Conservation (phyloP, 2,888 invertebrate species). For the Callyntrura sp. region DNA sequence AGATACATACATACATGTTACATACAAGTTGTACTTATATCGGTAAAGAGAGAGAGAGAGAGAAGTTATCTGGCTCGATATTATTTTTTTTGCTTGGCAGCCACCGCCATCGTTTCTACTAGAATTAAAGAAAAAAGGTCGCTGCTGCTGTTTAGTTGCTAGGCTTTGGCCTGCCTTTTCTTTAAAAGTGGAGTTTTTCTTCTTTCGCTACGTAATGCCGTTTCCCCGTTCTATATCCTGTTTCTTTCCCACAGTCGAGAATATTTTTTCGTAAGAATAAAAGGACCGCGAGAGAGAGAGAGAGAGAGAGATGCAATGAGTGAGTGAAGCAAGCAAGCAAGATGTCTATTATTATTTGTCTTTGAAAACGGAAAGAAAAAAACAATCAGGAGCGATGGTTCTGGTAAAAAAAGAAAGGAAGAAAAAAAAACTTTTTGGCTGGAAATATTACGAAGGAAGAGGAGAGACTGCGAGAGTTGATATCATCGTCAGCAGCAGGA, state of each 20-base stretch:
- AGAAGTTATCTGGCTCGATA: slow-evolving; percentile 39
- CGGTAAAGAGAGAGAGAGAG: neutral
- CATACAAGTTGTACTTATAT: no score
- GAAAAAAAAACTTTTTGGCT: slow-evolving; percentile 19
- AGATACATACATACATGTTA: neutral
- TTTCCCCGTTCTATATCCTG: slow-evolving; percentile 42
- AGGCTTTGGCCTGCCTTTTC: no score
- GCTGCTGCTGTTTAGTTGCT: slow-evolving; percentile 24
- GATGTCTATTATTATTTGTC: no score
- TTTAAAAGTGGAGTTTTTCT: no score
- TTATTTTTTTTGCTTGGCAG: slow-evolving; percentile 47
- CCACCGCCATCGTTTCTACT: slow-evolving; percentile 67
- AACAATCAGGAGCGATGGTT: neutral
- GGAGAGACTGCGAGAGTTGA: slow-evolving; percentile 43
- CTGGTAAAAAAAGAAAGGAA: neutral
- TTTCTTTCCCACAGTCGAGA: slow-evolving; percentile 7
- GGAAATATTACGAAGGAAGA: slow-evolving; percentile 14
- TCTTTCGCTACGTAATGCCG: no score
- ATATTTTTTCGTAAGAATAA: neutral
- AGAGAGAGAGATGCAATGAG: neutral
- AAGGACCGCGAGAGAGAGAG: neutral
- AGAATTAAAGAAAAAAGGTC: slow-evolving; percentile 68
- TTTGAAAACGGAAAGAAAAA: neutral
- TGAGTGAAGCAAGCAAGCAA: no score
- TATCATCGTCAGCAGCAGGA: slow-evolving; percentile 41